Evolutionary conservation across 1,140 invertebrate genomes (phyloP).

Genomic region (Heliconius nattereri): DNA sequence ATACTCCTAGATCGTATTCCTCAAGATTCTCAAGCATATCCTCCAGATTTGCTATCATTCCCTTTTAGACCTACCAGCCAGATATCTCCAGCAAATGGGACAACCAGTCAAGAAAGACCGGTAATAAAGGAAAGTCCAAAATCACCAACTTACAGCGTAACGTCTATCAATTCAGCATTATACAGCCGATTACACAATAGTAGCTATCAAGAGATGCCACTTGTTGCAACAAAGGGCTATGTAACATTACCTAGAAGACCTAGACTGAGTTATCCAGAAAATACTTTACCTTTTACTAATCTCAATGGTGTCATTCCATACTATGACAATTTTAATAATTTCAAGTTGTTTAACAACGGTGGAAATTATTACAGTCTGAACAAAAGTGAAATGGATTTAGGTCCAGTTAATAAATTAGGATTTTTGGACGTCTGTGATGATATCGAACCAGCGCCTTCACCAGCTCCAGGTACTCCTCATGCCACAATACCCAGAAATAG

Average conservation of each 20-base stretch:
- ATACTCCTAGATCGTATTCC: slow-evolving; percentile 73
- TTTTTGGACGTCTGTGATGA: slow-evolving; percentile 83
- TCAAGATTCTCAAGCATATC: slow-evolving; percentile 82
- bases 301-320: slow-evolving; percentile 86
- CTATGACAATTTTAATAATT: slow-evolving; percentile 89
- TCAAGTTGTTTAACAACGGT: slow-evolving; percentile 89
- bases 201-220: slow-evolving; percentile 78
- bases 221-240: slow-evolving; percentile 86
- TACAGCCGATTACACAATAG: slow-evolving; percentile 85
- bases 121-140: slow-evolving; percentile 73
- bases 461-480: slow-evolving; percentile 74
- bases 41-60: slow-evolving; percentile 91
- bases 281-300: slow-evolving; percentile 75
- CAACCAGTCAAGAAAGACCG: slow-evolving; percentile 79
- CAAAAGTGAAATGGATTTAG: slow-evolving; percentile 80
- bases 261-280: slow-evolving; percentile 85
- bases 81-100: slow-evolving; percentile 85
- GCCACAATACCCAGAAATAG: slow-evolving; percentile 72
- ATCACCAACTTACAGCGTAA: slow-evolving; percentile 80
- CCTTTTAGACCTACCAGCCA: slow-evolving; percentile 82
- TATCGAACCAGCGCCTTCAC: slow-evolving; percentile 79
- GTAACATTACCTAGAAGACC: slow-evolving; percentile 92
- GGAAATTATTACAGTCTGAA: slow-evolving; percentile 89
- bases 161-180: slow-evolving; percentile 82
- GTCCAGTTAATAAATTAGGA: slow-evolving; percentile 75